Base-by-base conservation (phyloP, 1,140 invertebrate species). In the Bombus waltoni region DNA sequence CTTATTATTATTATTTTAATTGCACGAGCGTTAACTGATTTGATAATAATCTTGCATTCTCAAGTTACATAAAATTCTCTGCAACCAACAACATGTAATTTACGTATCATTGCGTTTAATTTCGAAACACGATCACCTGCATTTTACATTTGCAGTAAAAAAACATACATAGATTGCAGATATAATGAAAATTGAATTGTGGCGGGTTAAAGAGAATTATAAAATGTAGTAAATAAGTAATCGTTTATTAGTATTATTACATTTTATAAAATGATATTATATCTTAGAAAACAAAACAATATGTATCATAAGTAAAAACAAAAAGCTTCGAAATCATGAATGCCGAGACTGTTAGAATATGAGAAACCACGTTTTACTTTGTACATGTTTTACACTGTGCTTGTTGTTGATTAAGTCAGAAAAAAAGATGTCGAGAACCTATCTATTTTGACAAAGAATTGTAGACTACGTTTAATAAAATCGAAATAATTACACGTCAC, bases 181-280 rank as follows among this genome's bases (percentile, higher is more conserved):
- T 76, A 9, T 18, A 59, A 38, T 11, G 9, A 62, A 62, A 65
- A 42, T 18, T 62, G 13, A 18, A 76, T 66, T 38, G 32, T 65
- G 81, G 53, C 38, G 13, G 81, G 72, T 77, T 83, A 77, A 70
- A 57, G 74, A 77, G 32, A 83, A 68, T 77, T 70, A 32, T 83
- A 83, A 70, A 70, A 40, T 68, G 5, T 59, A 35, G 42, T 83
- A 2, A 44, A 77, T 28, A 40, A 59, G 13, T 57, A 57, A 32
- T 59, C 35, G 25, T 83, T 83, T 83, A 83, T 83, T 83, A 83
- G 65, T 77, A 22, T 38, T 71, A 70, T 70, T 84, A 78, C 75
- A 78, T 77, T 70, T 42, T 32, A 42, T 40, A 25, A 77, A 70
- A 82, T 73, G 44, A 28, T 35, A 15, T 38, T 75, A 28, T 6